These are phyloP conservation scores for Epinephelus malabaricus DNA, from an alignment of 2,797 vertebrate species.

Conservation along the genomic window DNA sequence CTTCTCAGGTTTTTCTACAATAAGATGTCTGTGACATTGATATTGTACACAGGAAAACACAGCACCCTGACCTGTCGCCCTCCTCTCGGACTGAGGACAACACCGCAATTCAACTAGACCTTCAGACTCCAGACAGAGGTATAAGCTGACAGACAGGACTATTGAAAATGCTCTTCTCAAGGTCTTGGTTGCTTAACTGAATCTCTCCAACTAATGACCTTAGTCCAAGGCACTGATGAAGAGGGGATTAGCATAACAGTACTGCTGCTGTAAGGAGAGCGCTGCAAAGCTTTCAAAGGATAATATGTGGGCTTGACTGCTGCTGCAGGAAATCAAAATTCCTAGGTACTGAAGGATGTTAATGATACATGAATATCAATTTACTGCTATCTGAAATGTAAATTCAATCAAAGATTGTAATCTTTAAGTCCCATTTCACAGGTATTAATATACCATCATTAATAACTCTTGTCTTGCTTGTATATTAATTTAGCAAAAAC, in stretches of 20 bases:
- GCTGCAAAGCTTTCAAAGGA: conserved; percentile 32
- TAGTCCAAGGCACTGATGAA: conserved; percentile 46
- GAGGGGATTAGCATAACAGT: conserved; percentile 58
- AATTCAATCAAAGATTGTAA: conserved; percentile 7
- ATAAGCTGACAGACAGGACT: conserved; percentile 45
- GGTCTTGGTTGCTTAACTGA: conserved; percentile 52
- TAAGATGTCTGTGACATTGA: conserved; percentile 5
- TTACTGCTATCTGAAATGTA: background rate
- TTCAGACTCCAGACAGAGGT: conserved; percentile 56
- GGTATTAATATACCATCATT: background rate
- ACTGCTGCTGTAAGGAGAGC: conserved; percentile 26
- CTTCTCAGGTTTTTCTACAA: conserved; percentile 20
- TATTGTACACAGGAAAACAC: background rate
- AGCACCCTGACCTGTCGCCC: conserved; percentile 40
- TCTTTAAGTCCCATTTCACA: conserved; percentile 15
- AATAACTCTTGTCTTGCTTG: background rate
- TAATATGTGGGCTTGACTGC: conserved; percentile 5
- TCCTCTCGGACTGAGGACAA: conserved; percentile 38
- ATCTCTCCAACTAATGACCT: conserved; percentile 56
- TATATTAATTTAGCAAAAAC: no score
- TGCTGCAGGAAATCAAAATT: conserved; percentile 28
- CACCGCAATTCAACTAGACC: conserved; percentile 44
- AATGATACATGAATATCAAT: conserved; percentile 18
- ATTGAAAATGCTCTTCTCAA: conserved; percentile 50
- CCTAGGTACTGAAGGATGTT: conserved; percentile 10